A percentile compares a stretch with the other conserved stretches of the same genome.
phyloP scores from a whole-genome alignment of 2,113 vertebrate species.

The Rhegmatorhina hoffmannsi region DNA sequence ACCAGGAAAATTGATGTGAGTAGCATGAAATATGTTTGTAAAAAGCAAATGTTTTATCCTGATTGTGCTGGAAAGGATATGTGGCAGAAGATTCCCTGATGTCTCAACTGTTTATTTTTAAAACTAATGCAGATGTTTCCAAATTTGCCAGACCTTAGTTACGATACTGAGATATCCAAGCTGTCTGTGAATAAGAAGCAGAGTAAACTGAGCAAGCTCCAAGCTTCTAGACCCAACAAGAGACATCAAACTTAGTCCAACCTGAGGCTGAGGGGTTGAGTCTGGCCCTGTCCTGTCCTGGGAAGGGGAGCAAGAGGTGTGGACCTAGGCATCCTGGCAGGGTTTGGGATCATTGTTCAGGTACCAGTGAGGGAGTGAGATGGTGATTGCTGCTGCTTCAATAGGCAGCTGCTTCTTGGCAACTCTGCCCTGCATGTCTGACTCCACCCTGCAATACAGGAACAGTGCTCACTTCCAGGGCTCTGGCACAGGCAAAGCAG shows the following conservation, averaged over 20 bases:
- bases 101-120: neutral
- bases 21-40: neutral
- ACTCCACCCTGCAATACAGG: neutral
- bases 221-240: neutral
- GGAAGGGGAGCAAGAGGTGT: neutral
- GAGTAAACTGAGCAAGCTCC: neutral
- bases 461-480: neutral
- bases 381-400: neutral
- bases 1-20: neutral
- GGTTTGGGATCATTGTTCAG: neutral
- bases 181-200: neutral
- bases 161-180: neutral
- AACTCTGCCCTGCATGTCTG: neutral
- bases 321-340: neutral
- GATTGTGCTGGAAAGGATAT: neutral
- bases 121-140: neutral
- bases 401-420: neutral
- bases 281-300: neutral
- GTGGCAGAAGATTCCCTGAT: neutral
- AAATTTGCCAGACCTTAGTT: neutral
- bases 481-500: neutral
- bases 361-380: neutral
- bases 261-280: rapidly evolving
- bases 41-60: neutral
- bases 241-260: neutral